phyloP scores from a whole-genome alignment of 2,113 vertebrate species.

The Heptranchias perlo region DNA sequence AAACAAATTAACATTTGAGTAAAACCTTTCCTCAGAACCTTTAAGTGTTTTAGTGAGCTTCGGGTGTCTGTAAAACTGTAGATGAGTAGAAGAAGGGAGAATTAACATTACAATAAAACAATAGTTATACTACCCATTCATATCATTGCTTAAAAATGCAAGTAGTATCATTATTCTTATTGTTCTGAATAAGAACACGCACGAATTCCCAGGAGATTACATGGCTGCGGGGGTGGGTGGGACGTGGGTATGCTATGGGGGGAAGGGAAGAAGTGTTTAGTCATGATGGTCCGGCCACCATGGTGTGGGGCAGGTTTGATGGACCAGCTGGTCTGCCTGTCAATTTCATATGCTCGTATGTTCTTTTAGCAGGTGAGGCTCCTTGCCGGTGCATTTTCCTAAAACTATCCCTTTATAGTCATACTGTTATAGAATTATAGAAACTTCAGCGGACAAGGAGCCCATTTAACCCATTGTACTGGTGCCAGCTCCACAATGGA shows the following conservation, averaged over 20 bases:
- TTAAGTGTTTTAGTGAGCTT: not conserved
- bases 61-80: not conserved
- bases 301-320: no score
- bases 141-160: not conserved
- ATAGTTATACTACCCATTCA: not conserved
- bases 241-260: no score
- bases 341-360: no score
- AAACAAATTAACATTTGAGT: not conserved
- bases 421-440: not conserved
- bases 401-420: not conserved
- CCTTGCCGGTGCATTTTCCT: not conserved
- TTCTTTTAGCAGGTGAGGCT: not conserved
- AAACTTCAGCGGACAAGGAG: not conserved
- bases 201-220: not conserved
- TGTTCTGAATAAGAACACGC: not conserved
- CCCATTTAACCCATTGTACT: no score
- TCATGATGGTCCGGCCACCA: no score
- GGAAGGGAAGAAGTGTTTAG: no score
- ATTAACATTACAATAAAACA: not conserved
- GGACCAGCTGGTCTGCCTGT: no score
- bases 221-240: no score
- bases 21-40: not conserved
- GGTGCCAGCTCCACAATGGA: no score
- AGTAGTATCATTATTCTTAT: not conserved
- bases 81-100: not conserved